Percentiles rank a stretch among this genome's conserved stretches.
Conservation (phyloP, 2,888 invertebrate genomes). For the Xiphydria camelus region DNA sequence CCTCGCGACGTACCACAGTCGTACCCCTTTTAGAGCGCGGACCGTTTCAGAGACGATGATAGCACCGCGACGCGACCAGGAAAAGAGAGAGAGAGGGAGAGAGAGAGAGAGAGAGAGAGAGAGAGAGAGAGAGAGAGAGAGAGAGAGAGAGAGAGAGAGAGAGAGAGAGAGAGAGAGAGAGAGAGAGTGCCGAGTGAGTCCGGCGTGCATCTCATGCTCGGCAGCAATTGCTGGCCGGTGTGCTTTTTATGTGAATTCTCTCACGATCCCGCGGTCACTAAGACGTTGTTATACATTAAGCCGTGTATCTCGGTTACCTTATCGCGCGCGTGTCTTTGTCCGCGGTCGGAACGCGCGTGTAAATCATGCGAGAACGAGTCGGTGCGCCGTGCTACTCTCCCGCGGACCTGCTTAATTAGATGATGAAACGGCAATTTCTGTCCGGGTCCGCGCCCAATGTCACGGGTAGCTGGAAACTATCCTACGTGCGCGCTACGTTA, state of each 20-base stretch:
- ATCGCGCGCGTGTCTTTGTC: conserved; percentile 44
- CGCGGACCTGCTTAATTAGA: conserved; percentile 35
- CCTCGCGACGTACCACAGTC: too few relatives aligned
- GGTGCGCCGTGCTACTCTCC: conserved; percentile 18
- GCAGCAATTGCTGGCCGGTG: conserved; percentile 7
- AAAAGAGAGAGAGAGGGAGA: too few relatives aligned
- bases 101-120: too few relatives aligned
- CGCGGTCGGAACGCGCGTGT: conserved; percentile 38
- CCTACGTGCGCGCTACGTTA: too few relatives aligned
- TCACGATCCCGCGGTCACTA: conserved; percentile 42
- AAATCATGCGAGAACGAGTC: conserved; percentile 39
- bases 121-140: too few relatives aligned
- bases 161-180: conserved; percentile 2
- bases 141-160: too few relatives aligned
- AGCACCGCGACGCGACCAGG: too few relatives aligned
- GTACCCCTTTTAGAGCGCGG: too few relatives aligned
- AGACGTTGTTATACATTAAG: conserved; percentile 40
- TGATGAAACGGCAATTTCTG: conserved; percentile 36
- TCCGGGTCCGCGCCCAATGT: conserved; percentile 1
- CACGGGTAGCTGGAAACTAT: too few relatives aligned
- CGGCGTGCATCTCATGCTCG: conserved; percentile 8
- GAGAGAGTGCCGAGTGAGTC: conserved; percentile 1
- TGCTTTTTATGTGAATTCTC: conserved; percentile 41
- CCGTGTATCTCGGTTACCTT: conserved; percentile 46
- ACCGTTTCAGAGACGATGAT: too few relatives aligned